phyloP scores from a whole-genome alignment of 1,140 invertebrate genomes.

The Helicorthomorpha holstii region DNA sequence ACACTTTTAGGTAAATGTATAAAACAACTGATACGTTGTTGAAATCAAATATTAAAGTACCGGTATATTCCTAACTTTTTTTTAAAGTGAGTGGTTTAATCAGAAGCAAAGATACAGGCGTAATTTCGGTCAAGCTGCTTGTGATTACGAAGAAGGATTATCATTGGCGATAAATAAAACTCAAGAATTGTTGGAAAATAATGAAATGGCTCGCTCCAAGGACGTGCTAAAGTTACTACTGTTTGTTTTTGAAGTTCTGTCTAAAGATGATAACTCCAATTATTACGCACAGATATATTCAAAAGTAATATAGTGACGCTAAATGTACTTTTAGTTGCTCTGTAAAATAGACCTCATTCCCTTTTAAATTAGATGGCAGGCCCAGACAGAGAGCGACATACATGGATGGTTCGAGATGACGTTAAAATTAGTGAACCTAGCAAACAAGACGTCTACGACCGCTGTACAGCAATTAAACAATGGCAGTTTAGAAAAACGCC shows the following conservation, averaged over 20 bases:
- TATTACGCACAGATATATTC: neutral
- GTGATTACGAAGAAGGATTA: neutral
- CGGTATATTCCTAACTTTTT: neutral
- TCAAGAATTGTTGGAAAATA: neutral
- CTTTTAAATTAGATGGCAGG: too few relatives aligned
- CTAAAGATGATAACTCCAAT: neutral
- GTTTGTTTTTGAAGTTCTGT: neutral
- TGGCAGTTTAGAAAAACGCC: neutral
- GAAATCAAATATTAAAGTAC: neutral
- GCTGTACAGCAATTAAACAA: neutral
- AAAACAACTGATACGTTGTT: neutral
- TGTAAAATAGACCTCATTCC: too few relatives aligned
- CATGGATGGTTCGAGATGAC: neutral
- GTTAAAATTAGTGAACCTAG: neutral
- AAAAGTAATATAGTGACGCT: neutral
- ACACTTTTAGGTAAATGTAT: neutral
- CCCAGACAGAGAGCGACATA: neutral
- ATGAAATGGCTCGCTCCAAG: neutral
- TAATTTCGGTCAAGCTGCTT: neutral
- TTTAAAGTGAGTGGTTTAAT: too few relatives aligned
- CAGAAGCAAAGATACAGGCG: too few relatives aligned
- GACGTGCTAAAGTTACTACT: neutral
- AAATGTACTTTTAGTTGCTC: too few relatives aligned
- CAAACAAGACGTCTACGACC: neutral
- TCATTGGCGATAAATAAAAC: neutral